Conservation (phyloP, 2,113 vertebrate genomes). For the Sterna hirundo region DNA sequence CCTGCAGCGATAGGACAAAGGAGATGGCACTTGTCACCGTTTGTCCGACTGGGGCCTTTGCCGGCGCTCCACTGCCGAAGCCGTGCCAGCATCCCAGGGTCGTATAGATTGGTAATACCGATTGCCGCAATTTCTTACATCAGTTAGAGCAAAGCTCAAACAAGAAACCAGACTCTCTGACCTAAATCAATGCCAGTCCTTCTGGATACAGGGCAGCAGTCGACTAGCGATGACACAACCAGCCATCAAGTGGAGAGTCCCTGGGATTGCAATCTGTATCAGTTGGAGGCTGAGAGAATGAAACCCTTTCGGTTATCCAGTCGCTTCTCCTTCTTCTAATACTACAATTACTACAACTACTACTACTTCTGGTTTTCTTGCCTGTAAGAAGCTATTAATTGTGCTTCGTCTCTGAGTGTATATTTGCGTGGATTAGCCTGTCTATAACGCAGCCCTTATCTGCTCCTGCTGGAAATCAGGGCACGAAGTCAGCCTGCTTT, state of each 20-base stretch:
- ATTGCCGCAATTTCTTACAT: constrained; percentile 43
- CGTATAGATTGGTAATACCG: constrained; percentile 2
- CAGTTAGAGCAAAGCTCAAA: constrained; percentile 68
- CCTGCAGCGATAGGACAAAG: constrained; percentile 72
- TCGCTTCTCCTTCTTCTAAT: constrained; percentile 57
- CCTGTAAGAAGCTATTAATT: constrained; percentile 64
- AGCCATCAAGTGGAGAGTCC: constrained; percentile 82
- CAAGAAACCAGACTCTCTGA: constrained; percentile 77
- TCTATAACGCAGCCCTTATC: constrained; percentile 70
- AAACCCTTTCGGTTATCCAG: constrained; percentile 54
- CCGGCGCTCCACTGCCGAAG: constrained; percentile 25
- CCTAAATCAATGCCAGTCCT: constrained; percentile 81
- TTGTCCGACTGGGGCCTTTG: constrained; percentile 69
- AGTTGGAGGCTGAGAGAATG: constrained; percentile 68
- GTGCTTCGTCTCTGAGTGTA: constrained; percentile 58
- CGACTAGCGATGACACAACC: constrained; percentile 75
- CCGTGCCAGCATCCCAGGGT: constrained; percentile 46
- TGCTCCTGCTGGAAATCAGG: constrained; percentile 73
- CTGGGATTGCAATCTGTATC: constrained; percentile 72
- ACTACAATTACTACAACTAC: constrained; percentile 5
- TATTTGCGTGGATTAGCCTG: constrained; percentile 78
- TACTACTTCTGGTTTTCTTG: constrained; percentile 19
- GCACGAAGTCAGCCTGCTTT: constrained; percentile 69
- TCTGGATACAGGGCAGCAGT: constrained; percentile 79
- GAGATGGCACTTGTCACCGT: constrained; percentile 47